Evolutionary conservation across 2,888 invertebrate genomes (phyloP), one percentile per base, ranked within the genome.

Genomic region (Rotaria sp.): DNA sequence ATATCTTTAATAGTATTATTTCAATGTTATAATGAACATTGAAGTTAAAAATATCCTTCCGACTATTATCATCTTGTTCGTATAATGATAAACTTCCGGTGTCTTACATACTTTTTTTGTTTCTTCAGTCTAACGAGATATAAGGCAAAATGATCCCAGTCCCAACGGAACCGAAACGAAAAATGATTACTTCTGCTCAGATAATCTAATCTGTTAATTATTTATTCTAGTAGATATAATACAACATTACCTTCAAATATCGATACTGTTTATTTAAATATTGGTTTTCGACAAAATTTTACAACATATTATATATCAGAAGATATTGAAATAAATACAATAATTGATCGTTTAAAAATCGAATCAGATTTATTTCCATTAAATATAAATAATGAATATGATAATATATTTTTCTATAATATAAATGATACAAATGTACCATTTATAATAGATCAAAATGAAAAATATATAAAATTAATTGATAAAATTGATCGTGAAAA

Each of bases 401-500:
- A 67, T 13, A 67, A 67, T 67, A 18, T 67, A 5, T 67, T 67
- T 67, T 67, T 67, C 35, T 67, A 67, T 67, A 67, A 35, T 7
- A 67, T 67, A 5, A 67, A 67, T 67, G 67, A 67, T 67, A 67
- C 67, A 13, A 67, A 35, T 35, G 15, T 67, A 35, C 67, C 67
- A 38, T 67, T 67, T 67, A 35, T 35, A 67, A 67, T 67, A 21
- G 67, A 67, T 67, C 67, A 67, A 67, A 67, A 67, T 67, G 35
- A 35, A 21, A 67, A 38, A 67, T 21, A 2, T 21, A 15, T 67
- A 8, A 67, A 67, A 67, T 35, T 80, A 26, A 80, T 80, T 21
- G 45, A 80, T 80, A 41, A 45, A 26, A 41, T 80, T 21, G 80
- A 80, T 45, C 80, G 80, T 26, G 80, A 80, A 45, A 80, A 80